phyloP scores from a whole-genome alignment of 2,888 invertebrate genomes.

The Rhamphomyia laevipes region DNA sequence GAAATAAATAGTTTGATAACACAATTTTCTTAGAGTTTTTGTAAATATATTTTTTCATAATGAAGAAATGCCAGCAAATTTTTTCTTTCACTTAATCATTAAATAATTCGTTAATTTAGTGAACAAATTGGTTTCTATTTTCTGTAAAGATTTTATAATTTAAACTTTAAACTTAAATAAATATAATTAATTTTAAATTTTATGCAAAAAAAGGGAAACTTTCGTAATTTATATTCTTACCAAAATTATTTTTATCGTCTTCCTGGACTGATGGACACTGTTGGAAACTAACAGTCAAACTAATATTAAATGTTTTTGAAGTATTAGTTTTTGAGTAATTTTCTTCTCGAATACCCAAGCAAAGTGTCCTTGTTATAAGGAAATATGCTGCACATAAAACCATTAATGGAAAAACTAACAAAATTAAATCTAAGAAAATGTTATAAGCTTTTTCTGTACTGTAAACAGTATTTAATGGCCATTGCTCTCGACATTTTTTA shows the following conservation, averaged over 20 bases:
- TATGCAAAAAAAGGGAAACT: too few species aligned
- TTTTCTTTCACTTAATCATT: too few species aligned
- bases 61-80: too few species aligned
- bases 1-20: too few species aligned
- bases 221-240: slow-evolving; percentile 22
- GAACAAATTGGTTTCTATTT: too few species aligned
- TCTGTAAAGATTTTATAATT: too few species aligned
- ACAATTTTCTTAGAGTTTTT: too few species aligned
- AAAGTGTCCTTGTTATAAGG: slow-evolving; percentile 39
- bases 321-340: neutral
- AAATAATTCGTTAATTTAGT: too few species aligned
- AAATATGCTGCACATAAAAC: slow-evolving; percentile 53
- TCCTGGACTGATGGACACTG: neutral
- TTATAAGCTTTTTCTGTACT: slow-evolving; percentile 50
- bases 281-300: neutral
- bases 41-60: too few species aligned
- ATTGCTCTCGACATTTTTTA: slow-evolving; percentile 47
- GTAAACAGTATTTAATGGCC: slow-evolving; percentile 46
- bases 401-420: slow-evolving; percentile 53
- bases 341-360: slow-evolving; percentile 9
- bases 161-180: too few species aligned
- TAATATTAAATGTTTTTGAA: neutral
- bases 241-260: too few species aligned
- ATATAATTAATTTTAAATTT: too few species aligned
- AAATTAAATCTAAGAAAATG: slow-evolving; percentile 47